Conservation (phyloP, 2,113 vertebrate species). For the Anser cygnoides region DNA sequence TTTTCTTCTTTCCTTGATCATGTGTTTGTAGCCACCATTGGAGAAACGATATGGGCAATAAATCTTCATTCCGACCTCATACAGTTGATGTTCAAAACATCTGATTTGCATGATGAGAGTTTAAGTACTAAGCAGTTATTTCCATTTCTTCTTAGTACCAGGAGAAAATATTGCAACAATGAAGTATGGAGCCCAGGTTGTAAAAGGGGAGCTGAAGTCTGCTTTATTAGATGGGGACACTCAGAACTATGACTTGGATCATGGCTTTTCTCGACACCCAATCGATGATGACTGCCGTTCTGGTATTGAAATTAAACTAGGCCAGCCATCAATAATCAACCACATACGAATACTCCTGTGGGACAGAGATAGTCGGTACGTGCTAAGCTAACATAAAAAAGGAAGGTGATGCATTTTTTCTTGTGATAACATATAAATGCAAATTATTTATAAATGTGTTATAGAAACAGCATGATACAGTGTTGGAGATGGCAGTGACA, state of each 20-base stretch:
- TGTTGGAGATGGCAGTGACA: background rate
- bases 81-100: background rate
- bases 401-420: background rate
- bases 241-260: slow-evolving; percentile 98
- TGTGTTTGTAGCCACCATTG: background rate
- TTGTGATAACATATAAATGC: background rate
- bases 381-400: background rate
- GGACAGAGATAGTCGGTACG: slow-evolving; percentile 95
- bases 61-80: background rate
- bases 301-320: slow-evolving; percentile 93
- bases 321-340: slow-evolving; percentile 94
- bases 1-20: background rate
- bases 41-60: background rate
- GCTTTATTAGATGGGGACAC: slow-evolving; percentile 96
- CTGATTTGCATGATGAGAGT: background rate
- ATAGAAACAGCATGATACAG: background rate
- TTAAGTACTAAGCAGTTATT: background rate
- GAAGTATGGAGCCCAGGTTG: slow-evolving; percentile 96
- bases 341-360: slow-evolving; percentile 94
- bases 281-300: slow-evolving; percentile 95
- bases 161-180: slow-evolving; percentile 98
- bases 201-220: slow-evolving; percentile 96
- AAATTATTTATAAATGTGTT: background rate
- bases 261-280: slow-evolving; percentile 96
- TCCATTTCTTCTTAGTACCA: slow-evolving; percentile 80